Evolutionary conservation across 2,888 invertebrate species (phyloP).

Genomic region (Heteromyza rotundicornis): DNA sequence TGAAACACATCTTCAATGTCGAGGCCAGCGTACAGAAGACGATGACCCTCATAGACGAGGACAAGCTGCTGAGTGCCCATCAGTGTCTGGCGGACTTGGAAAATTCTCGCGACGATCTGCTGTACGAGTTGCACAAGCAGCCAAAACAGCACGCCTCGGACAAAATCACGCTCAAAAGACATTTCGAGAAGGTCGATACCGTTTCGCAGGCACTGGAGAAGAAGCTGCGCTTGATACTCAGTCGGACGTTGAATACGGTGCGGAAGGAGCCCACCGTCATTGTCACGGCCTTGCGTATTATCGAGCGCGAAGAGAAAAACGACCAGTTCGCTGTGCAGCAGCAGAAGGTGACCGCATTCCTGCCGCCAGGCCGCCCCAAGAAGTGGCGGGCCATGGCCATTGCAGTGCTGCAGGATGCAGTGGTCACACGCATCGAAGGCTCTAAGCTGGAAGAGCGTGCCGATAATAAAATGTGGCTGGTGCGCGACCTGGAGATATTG

Average conservation of each 20-base stretch:
- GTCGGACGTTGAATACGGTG: conserved; percentile 90
- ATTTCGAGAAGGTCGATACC: conserved; percentile 94
- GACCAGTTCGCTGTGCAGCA: conserved; percentile 83
- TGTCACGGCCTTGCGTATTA: conserved; percentile 93
- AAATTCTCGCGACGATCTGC: conserved; percentile 92
- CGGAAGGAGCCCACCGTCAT: conserved; percentile 93
- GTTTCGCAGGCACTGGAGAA: conserved; percentile 88
- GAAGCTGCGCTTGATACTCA: conserved; percentile 87
- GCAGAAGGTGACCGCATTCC: conserved; percentile 74
- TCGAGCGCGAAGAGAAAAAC: conserved; percentile 95
- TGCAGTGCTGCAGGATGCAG: conserved; percentile 79
- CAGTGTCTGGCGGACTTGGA: conserved; percentile 94
- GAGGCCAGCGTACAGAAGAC: conserved; percentile 96
- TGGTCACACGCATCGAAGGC: conserved; percentile 87
- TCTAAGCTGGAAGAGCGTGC: conserved; percentile 91
- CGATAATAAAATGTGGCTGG: conserved; percentile 95
- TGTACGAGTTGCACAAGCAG: conserved; percentile 92
- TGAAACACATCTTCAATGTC: conserved; percentile 97
- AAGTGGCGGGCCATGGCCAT: conserved; percentile 87
- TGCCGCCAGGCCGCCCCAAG: conserved; percentile 94
- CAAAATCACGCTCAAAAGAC: conserved; percentile 90
- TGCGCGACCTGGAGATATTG: conserved; percentile 88
- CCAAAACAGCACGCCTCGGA: conserved; percentile 86
- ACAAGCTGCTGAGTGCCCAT: conserved; percentile 93
- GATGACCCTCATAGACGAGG: conserved; percentile 91